Evolutionary conservation across 2,113 vertebrate genomes (phyloP).

Genomic region (Gopherus flavomarginatus): DNA sequence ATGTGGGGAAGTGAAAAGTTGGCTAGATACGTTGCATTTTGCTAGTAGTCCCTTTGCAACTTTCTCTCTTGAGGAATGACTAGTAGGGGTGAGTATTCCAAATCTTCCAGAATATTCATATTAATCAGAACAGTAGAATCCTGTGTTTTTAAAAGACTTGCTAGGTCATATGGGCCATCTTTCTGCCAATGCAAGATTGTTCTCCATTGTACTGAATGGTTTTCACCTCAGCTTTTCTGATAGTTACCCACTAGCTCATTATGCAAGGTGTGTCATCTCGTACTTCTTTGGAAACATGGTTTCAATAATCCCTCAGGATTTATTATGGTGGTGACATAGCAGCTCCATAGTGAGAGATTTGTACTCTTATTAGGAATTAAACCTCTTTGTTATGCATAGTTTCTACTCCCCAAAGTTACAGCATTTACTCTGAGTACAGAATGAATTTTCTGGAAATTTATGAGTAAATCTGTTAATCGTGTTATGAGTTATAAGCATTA

Average conservation of each 20-base stretch:
- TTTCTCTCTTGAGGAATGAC: no score
- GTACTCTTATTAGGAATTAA: constrained; percentile 6
- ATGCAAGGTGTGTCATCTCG: neutral
- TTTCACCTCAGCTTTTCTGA: neutral
- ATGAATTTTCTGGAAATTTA: neutral
- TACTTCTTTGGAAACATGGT: neutral
- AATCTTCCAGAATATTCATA: no score
- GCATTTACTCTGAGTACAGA: neutral
- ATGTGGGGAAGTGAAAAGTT: no score
- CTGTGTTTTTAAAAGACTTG: no score
- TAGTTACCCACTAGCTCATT: neutral
- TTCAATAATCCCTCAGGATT: neutral
- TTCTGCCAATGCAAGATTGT: neutral
- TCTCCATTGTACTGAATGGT: neutral
- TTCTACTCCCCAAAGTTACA: neutral
- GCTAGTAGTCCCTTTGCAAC: no score
- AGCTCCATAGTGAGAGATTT: neutral
- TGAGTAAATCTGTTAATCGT: constrained; percentile 12
- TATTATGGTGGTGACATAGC: neutral
- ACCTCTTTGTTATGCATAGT: neutral
- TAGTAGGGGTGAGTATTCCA: no score
- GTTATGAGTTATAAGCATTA: constrained; percentile 1
- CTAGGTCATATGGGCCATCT: no score
- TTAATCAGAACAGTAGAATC: no score
- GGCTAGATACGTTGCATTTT: no score